These are phyloP conservation scores for Leucoptera coffeella DNA, from an alignment of 2,888 invertebrate species.

Conservation along the genomic window DNA sequence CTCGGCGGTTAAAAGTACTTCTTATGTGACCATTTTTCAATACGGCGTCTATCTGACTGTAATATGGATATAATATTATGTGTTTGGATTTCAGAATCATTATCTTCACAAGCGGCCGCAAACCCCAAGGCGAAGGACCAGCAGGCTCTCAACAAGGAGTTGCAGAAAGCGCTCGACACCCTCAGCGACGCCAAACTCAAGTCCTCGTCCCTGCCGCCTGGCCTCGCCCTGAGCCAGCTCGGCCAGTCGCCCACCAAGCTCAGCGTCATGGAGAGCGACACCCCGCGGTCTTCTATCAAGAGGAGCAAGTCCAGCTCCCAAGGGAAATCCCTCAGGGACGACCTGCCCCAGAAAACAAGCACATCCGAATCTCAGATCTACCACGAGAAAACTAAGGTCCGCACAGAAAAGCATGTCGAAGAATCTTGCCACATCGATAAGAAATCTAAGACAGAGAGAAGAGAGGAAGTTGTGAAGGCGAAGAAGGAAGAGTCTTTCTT, in stretches of 20 bases:
- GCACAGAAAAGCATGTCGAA: constrained; percentile 34
- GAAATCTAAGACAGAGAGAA: constrained; percentile 43
- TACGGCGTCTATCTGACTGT: too few relatives aligned
- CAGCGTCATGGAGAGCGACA: constrained; percentile 35
- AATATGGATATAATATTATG: constrained; percentile 2
- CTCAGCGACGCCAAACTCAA: constrained; percentile 52
- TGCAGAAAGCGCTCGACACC: constrained; percentile 29
- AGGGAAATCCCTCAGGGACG: constrained; percentile 29
- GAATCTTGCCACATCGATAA: constrained; percentile 38
- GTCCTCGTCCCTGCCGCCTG: constrained; percentile 60
- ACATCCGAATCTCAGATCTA: constrained; percentile 14
- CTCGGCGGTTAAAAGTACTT: too few relatives aligned
- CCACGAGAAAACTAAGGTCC: constrained; percentile 26
- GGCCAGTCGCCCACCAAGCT: constrained; percentile 45
- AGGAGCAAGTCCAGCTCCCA: constrained; percentile 46
- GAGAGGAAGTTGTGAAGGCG: constrained; percentile 38
- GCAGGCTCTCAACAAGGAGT: constrained; percentile 28
- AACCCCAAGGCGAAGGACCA: constrained; percentile 39
- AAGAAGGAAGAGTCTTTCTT: constrained; percentile 59
- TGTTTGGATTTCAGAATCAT: constrained; percentile 34
- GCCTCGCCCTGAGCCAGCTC: constrained; percentile 45
- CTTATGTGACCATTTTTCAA: too few relatives aligned
- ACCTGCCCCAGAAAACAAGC: constrained; percentile 14
- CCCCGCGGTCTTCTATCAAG: constrained; percentile 39
- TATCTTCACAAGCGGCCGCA: constrained; percentile 46